A percentile compares a stretch with the other conserved stretches of the same genome.
phyloP scores from a whole-genome alignment of 2,113 vertebrate species.

The Crotalus horridus region DNA sequence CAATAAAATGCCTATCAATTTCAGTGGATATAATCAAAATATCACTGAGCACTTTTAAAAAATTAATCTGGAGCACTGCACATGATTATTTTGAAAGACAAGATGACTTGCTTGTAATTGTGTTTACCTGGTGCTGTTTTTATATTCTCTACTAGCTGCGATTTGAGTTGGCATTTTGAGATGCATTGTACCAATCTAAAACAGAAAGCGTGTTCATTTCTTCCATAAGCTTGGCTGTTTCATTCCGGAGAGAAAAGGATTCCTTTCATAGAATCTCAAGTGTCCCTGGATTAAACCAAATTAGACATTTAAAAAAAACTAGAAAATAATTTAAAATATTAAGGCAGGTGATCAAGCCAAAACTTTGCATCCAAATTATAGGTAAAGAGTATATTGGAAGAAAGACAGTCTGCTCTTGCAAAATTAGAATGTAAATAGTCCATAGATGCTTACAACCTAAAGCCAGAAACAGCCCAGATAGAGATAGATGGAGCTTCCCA shows the following conservation, averaged over 20 bases:
- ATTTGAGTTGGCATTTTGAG: neutral
- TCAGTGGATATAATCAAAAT: constrained; percentile 1
- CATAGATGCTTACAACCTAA: constrained; percentile 16
- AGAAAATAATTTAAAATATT: neutral
- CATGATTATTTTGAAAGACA: neutral
- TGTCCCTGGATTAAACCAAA: neutral
- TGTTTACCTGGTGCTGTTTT: constrained; percentile 15
- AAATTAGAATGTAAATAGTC: constrained; percentile 3
- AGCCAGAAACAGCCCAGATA: neutral
- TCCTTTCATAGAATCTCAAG: constrained; percentile 24
- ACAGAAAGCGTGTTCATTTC: constrained; percentile 5
- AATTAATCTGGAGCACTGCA: neutral
- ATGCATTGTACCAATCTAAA: constrained; percentile 22
- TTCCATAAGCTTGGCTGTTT: constrained; percentile 20
- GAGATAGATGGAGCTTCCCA: neutral
- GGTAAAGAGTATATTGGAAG: constrained; percentile 3
- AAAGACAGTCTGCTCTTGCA: neutral
- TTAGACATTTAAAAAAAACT: constrained; percentile 4
- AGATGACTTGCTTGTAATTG: constrained; percentile 2
- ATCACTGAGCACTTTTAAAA: constrained; percentile 4
- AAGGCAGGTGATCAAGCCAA: constrained; percentile 26
- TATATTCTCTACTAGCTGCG: neutral
- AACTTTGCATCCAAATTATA: neutral
- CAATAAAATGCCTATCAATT: neutral
- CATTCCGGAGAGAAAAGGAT: constrained; percentile 26